phyloP scores from a whole-genome alignment of 2,888 invertebrate species.

The Meghimatium bilineatum region DNA sequence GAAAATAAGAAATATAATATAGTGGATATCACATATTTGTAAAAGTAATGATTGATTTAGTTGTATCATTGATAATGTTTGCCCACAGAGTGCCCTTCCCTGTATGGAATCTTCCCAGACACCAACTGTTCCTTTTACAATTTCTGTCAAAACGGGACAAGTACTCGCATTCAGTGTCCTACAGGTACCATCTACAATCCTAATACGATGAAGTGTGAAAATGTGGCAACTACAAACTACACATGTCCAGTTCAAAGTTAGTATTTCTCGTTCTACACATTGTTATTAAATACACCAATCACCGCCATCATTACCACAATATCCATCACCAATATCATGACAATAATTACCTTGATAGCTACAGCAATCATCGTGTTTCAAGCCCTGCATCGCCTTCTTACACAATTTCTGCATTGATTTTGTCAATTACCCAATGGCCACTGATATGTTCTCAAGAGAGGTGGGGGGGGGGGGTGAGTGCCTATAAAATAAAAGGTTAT shows the following conservation, averaged over 20 bases:
- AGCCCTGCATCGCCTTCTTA: too few species aligned
- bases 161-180: background rate
- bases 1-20: too few species aligned
- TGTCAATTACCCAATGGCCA: too few species aligned
- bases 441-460: too few species aligned
- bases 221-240: background rate
- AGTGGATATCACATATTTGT: too few species aligned
- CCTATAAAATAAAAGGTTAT: too few species aligned
- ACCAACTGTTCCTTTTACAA: slow-evolving; percentile 3
- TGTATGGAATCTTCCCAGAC: background rate
- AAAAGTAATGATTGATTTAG: too few species aligned
- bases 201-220: background rate
- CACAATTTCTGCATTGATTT: too few species aligned
- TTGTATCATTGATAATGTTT: too few species aligned
- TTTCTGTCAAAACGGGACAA: background rate
- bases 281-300: background rate
- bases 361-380: too few species aligned
- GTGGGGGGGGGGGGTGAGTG: too few species aligned
- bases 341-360: too few species aligned
- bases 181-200: background rate
- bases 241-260: background rate
- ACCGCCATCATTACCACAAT: background rate
- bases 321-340: background rate
- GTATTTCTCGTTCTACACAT: background rate
- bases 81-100: background rate